A percentile compares a stretch with the other conserved stretches of the same genome.
Evolutionary conservation across 2,797 vertebrate genomes (phyloP).

Genomic region (Protonibea diacanthus): DNA sequence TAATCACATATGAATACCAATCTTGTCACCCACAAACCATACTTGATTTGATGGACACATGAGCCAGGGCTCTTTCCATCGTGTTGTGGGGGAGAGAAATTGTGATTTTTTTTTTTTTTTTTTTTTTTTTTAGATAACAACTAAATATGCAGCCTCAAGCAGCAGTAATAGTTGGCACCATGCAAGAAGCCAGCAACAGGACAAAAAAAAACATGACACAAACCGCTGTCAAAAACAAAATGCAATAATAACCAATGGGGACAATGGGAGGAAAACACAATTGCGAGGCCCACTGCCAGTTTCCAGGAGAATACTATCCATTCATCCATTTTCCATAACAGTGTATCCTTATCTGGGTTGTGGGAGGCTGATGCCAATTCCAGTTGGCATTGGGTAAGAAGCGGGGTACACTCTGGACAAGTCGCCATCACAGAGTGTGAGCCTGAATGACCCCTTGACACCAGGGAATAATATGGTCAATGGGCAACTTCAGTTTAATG

Average conservation of each 20-base stretch:
- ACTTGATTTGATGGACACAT: slow-evolving; percentile 7
- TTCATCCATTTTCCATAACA: no score
- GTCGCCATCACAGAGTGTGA: no score
- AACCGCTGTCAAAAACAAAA: slow-evolving; percentile 22
- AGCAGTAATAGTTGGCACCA: slow-evolving; percentile 2
- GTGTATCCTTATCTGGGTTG: no score
- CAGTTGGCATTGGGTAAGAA: no score
- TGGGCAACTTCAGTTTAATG: not conserved
- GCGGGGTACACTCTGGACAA: no score
- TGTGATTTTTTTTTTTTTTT: slow-evolving; percentile 4
- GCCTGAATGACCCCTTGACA: not conserved
- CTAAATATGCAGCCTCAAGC: slow-evolving; percentile 21
- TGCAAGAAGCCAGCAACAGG: not conserved
- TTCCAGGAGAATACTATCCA: not conserved
- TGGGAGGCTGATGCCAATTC: no score
- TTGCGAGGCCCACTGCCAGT: not conserved
- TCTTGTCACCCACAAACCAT: slow-evolving; percentile 19
- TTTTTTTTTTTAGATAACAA: slow-evolving; percentile 37
- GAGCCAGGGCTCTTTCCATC: slow-evolving; percentile 30
- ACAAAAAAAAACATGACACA: slow-evolving; percentile 7
- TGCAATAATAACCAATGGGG: not conserved
- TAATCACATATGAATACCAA: slow-evolving; percentile 5
- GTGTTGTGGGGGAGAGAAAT: slow-evolving; percentile 19
- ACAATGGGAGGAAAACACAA: slow-evolving; percentile 4
- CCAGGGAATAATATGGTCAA: not conserved